Evolutionary conservation across 2,888 invertebrate species (phyloP), one percentile per base, ranked within the genome.

Genomic region (Drosophila sordidapex): DNA sequence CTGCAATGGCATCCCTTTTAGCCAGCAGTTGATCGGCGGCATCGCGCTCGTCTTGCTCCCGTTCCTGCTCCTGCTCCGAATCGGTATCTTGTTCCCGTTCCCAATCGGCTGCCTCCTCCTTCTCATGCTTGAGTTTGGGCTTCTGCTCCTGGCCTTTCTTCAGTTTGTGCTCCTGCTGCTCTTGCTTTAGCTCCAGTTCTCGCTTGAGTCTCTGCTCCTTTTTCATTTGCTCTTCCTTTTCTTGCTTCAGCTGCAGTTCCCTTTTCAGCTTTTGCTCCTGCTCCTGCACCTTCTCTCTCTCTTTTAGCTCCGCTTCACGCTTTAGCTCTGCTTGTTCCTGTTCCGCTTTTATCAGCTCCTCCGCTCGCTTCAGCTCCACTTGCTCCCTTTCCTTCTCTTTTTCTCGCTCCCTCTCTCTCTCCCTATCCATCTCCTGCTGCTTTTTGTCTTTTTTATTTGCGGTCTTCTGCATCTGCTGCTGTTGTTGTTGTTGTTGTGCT

Each of bases 11-110:
- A 0, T 49, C 63, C 43, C 84, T 81, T 29, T 85, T 81, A 53
- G 83, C 82, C 58, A 86, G 31, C 52, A 89, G 33, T 10, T 75
- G 78, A 52, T 87, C 83, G 0, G 85, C 83, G 53, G 77, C 73
- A 69, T 87, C 81, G n/a, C 78, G 73, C 18, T 56, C 25, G n/a
- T 80, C 72, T 13, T 65, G 48, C 10, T 81, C 68, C n/a, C 11
- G 31, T 21, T 54, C 29, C 15, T 18, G 33, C 7, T 40, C 21
- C 15, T 13, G 57, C 29, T 57, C 57, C 57, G 40, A 57, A 8
- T 57, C 57, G 43, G 15, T 15, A 21, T 54, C 21, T 0, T 31
- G 4, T 35, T 57, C 40, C 10, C 10, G 35, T 1, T 38, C 11
- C 25, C 25, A 38, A 15, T 38, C 38, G 13, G 25, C 43, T 13